Evolutionary conservation across 2,113 vertebrate genomes (phyloP).

Genomic region (Lanius ludovicianus): DNA sequence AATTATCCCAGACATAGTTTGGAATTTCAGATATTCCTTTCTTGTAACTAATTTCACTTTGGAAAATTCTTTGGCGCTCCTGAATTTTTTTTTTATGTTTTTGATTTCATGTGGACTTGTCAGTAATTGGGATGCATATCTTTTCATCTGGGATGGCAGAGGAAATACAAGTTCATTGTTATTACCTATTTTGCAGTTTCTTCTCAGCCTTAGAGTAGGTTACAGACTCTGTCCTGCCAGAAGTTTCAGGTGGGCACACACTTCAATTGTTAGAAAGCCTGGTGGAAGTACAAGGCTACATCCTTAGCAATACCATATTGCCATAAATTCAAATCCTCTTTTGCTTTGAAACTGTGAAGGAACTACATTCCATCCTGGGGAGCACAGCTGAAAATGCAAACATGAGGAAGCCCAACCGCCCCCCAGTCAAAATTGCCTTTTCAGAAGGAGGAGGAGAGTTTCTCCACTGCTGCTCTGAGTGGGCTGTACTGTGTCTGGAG

Average conservation of each 20-base stretch:
- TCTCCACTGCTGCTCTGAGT: background rate
- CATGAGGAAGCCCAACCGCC: background rate
- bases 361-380: background rate
- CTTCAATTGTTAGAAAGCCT: background rate
- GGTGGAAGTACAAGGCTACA: background rate
- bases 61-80: background rate
- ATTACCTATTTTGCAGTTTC: background rate
- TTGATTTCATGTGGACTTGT: background rate
- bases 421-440: background rate
- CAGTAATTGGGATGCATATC: background rate
- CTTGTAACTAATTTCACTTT: constrained; percentile 25
- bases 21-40: constrained; percentile 30
- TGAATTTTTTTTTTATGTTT: background rate
- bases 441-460: background rate
- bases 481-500: background rate
- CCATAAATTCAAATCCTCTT: background rate
- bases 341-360: background rate
- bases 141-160: background rate
- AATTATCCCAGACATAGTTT: background rate
- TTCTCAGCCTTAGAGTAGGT: background rate
- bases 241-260: background rate
- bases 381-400: background rate
- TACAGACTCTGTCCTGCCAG: background rate
- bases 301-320: background rate
- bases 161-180: background rate